phyloP scores from a whole-genome alignment of 2,797 vertebrate genomes.

The Emys orbicularis region DNA sequence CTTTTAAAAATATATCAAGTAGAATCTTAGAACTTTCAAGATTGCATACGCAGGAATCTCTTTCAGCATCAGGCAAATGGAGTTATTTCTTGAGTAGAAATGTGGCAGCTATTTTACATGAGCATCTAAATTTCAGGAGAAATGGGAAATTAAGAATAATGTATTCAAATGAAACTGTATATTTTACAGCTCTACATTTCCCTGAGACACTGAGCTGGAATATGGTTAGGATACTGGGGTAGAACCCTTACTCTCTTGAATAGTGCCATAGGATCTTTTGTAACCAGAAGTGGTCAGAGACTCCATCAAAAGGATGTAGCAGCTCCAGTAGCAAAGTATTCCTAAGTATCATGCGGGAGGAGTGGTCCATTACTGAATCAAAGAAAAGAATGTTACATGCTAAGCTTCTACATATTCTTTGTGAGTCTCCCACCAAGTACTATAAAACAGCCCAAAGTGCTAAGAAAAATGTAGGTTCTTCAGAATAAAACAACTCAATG shows the following conservation, averaged over 20 bases:
- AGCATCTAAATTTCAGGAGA: neutral
- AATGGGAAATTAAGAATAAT: neutral
- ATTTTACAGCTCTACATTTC: neutral
- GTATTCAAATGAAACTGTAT: neutral
- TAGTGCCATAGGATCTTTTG: neutral
- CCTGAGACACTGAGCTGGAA: neutral
- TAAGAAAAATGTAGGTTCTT: neutral
- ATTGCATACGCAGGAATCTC: neutral
- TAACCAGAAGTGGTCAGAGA: neutral
- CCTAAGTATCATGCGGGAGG: neutral
- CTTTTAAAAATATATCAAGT: neutral
- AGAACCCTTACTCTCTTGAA: neutral
- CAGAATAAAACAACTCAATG: neutral
- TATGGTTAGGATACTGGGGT: neutral
- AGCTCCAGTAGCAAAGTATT: neutral
- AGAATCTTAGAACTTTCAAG: neutral
- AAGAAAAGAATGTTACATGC: neutral
- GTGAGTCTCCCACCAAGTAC: neutral
- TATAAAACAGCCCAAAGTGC: neutral
- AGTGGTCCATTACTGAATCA: neutral
- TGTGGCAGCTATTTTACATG: accelerated
- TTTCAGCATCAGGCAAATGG: neutral
- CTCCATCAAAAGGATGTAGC: neutral
- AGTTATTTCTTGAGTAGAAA: neutral
- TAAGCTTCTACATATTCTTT: neutral